phyloP scores from a whole-genome alignment of 1,140 invertebrate genomes.

The Probaryconus sp. region DNA sequence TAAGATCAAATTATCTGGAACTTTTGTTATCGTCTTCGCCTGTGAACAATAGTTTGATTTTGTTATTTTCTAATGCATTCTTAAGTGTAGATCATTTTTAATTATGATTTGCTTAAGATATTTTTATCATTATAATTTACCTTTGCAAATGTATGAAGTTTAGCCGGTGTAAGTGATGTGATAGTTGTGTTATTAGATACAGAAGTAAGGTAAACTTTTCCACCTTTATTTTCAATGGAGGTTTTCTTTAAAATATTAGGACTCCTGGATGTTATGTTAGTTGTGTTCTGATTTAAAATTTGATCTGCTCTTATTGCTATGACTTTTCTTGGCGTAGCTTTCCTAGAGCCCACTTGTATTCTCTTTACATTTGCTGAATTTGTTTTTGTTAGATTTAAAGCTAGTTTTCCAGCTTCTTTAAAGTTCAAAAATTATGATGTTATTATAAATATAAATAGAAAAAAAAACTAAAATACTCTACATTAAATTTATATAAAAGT shows the following conservation, averaged over 20 bases:
- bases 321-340: conserved; percentile 68
- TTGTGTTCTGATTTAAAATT: conserved; percentile 68
- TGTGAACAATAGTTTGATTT: conserved; percentile 11
- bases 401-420: conserved; percentile 86
- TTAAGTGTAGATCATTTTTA: too few species aligned
- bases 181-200: conserved; percentile 61
- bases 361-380: conserved; percentile 67
- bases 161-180: conserved; percentile 53
- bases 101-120: too few species aligned
- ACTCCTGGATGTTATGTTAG: conserved; percentile 61
- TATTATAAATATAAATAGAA: conserved; percentile 19
- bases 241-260: conserved; percentile 76
- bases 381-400: conserved; percentile 82
- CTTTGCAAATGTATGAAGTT: conserved; percentile 31
- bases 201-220: conserved; percentile 69
- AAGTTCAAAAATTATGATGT: conserved; percentile 26
- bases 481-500: conserved; percentile 10
- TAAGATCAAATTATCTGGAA: conserved; percentile 68
- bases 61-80: too few species aligned
- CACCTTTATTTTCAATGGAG: conserved; percentile 73
- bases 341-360: conserved; percentile 67
- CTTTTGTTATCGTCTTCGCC: conserved; percentile 49
- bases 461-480: neutral
- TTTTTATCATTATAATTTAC: too few species aligned
- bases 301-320: conserved; percentile 75